Evolutionary conservation across 2,113 vertebrate species (phyloP).

Genomic region (Sclerurus mexicanus): DNA sequence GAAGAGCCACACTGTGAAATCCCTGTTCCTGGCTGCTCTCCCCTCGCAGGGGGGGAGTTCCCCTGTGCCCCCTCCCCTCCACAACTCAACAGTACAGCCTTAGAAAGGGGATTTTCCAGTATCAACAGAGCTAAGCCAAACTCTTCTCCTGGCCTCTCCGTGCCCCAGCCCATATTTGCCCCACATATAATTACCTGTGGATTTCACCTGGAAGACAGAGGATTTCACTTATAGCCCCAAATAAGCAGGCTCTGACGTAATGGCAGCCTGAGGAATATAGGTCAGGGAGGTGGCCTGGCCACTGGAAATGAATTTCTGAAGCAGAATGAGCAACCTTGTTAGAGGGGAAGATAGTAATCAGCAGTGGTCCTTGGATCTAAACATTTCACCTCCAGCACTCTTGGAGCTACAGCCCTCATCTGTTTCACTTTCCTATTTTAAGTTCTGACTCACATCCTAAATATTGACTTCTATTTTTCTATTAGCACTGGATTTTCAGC

Average conservation of each 20-base stretch:
- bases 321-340: slow-evolving; percentile 69
- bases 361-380: slow-evolving; percentile 63
- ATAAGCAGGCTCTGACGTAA: slow-evolving; percentile 68
- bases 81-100: slow-evolving; percentile 40
- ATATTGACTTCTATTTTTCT: slow-evolving; percentile 84
- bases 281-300: slow-evolving; percentile 74
- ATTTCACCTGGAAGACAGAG: slow-evolving; percentile 59
- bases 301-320: slow-evolving; percentile 53
- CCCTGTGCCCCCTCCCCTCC: slow-evolving; percentile 26
- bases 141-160: slow-evolving; percentile 53
- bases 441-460: slow-evolving; percentile 80
- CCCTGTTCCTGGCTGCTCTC: background rate
- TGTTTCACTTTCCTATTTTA: slow-evolving; percentile 79
- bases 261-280: slow-evolving; percentile 66
- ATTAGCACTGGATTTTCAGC: slow-evolving; percentile 77
- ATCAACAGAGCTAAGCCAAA: slow-evolving; percentile 58
- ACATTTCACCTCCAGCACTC: slow-evolving; percentile 69
- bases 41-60: background rate
- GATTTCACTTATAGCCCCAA: slow-evolving; percentile 61
- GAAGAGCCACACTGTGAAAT: slow-evolving; percentile 17
- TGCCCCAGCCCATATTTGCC: slow-evolving; percentile 57
- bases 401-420: slow-evolving; percentile 69
- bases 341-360: slow-evolving; percentile 70
- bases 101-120: slow-evolving; percentile 65
- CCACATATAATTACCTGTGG: slow-evolving; percentile 52